These are phyloP conservation scores for Nesometra sesokonis DNA, from an alignment of 35 echinoderm and acorn worm genomes.

Conservation along the genomic window DNA sequence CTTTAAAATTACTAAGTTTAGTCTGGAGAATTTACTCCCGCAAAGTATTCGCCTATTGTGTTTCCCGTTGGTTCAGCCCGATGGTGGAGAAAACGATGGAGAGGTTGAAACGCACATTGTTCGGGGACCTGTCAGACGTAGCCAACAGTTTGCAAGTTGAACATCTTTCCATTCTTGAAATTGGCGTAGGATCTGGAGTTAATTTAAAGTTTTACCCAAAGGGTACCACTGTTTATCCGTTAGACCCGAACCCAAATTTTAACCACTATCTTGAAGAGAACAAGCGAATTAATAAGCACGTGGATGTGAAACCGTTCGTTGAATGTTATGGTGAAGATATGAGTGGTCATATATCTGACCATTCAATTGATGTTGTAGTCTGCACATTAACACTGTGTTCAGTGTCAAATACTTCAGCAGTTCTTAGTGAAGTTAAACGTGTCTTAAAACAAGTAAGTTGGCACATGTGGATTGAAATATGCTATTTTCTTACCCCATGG, in stretches of 20 bases:
- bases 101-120: not conserved
- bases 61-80: not conserved
- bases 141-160: not conserved
- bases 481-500: too few relatives aligned
- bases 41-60: not conserved
- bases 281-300: not conserved
- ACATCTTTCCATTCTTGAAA: not conserved
- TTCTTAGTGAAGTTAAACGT: not conserved
- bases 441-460: not conserved
- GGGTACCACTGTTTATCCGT: not conserved
- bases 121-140: not conserved
- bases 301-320: not conserved
- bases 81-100: not conserved
- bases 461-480: too few relatives aligned
- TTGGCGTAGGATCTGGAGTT: not conserved
- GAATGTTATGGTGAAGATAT: not conserved
- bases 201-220: not conserved
- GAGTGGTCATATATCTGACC: not conserved
- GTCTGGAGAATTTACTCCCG: not conserved
- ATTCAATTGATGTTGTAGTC: not conserved
- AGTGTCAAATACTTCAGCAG: not conserved
- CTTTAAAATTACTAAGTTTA: not conserved
- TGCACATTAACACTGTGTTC: not conserved
- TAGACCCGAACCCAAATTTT: not conserved
- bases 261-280: not conserved